A percentile compares a stretch with the other conserved stretches of the same genome.
Evolutionary conservation across 2,797 vertebrate species (phyloP).

Genomic region (Gymnothorax javanicus): DNA sequence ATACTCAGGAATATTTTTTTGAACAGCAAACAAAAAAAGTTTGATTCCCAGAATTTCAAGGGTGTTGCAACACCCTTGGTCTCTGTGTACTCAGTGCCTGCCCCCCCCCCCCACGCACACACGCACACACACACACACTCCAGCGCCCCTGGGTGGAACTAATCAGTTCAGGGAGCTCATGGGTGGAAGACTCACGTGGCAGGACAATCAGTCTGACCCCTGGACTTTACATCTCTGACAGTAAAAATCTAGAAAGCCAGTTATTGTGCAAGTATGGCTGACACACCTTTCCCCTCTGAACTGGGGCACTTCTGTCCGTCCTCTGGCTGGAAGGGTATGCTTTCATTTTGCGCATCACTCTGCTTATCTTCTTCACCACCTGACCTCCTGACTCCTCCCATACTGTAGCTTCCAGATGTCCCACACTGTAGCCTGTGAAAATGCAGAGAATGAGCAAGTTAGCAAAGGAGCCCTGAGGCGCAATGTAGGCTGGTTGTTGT

Average conservation of each 20-base stretch:
- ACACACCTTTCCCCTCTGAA: not conserved
- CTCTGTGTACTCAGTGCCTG: too few relatives aligned
- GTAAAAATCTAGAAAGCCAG: not conserved
- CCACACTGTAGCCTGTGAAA: constrained; percentile 62
- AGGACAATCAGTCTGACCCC: too few relatives aligned
- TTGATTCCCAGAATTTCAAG: too few relatives aligned
- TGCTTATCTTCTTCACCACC: constrained; percentile 4
- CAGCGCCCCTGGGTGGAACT: too few relatives aligned
- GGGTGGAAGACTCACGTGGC: too few relatives aligned
- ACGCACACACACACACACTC: too few relatives aligned
- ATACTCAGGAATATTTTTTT: too few relatives aligned
- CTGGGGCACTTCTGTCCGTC: not conserved
- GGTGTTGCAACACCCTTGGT: too few relatives aligned
- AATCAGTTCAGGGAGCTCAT: too few relatives aligned
- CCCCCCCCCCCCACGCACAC: too few relatives aligned
- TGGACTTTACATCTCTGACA: too few relatives aligned
- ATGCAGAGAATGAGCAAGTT: constrained; percentile 36
- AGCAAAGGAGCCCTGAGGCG: not conserved
- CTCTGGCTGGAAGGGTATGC: not conserved
- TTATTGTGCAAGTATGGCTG: not conserved
- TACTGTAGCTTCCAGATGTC: constrained; percentile 28
- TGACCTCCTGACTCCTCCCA: constrained; percentile 9
- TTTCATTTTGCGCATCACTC: constrained; percentile 22
- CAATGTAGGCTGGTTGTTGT: not conserved
- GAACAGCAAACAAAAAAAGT: too few relatives aligned